Evolutionary conservation across 1,140 invertebrate species (phyloP).

Genomic region (Saccostrea cuccullata): DNA sequence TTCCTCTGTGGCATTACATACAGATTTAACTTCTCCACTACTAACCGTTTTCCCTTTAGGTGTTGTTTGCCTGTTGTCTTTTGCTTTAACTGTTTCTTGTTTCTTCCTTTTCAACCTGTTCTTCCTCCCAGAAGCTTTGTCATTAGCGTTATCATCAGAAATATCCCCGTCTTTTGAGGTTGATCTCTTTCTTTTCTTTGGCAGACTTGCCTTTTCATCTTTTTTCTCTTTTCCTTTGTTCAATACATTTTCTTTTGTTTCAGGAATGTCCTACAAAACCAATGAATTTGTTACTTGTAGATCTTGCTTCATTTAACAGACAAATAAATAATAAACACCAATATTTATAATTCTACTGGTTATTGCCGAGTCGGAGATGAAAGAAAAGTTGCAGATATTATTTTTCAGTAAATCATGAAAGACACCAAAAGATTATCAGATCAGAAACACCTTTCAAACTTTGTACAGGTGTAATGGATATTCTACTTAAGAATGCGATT

Average conservation of each 20-base stretch:
- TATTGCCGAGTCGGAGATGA: too few relatives aligned
- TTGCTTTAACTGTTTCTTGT: background rate
- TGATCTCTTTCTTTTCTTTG: conserved; percentile 2
- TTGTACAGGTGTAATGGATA: too few relatives aligned
- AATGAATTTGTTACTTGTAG: background rate
- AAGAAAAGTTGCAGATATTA: too few relatives aligned
- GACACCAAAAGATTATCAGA: too few relatives aligned
- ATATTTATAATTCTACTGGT: too few relatives aligned
- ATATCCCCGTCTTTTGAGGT: background rate
- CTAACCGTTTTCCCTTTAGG: background rate
- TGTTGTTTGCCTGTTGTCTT: background rate
- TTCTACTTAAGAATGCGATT: too few relatives aligned
- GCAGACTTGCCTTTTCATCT: background rate
- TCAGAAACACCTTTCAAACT: too few relatives aligned
- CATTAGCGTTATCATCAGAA: background rate
- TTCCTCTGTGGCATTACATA: background rate
- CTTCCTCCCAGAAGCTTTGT: background rate
- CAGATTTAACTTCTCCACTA: background rate
- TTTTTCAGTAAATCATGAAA: too few relatives aligned
- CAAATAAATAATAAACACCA: too few relatives aligned
- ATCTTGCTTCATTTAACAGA: too few relatives aligned
- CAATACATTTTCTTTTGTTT: conserved; percentile 8
- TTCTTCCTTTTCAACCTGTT: conserved; percentile 5
- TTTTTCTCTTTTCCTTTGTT: background rate
- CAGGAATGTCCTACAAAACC: background rate